Evolutionary conservation across 2,888 invertebrate genomes (phyloP), one percentile per base, ranked within the genome.

Genomic region (Drosophila affinis): DNA sequence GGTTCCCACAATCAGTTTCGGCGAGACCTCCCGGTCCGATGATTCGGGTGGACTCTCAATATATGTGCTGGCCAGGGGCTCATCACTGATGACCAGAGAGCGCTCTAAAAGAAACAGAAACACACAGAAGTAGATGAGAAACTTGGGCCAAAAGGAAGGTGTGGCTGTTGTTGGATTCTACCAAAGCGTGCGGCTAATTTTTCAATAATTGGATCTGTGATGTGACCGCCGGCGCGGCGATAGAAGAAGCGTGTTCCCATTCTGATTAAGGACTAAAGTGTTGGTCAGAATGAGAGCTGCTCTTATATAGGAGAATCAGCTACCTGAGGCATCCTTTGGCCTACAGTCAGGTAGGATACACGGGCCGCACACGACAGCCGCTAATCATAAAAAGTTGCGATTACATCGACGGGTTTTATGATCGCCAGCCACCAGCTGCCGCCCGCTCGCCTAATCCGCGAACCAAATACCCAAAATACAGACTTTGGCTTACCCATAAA

Each of bases 11-110:
- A 95, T 94, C 77, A 95, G 94, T 88, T 95, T 95, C 4, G 96
- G 96, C 1, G 95, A 95, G 12, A 95, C 94, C 91, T 96, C 96
- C 46, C 95, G 93, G 75, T 94, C 95, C 0, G 95, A 94, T 7
- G 94, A 94, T 57, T 91, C 91, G 32, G 82, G 83, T 74, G 94
- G 94, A 79, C 87, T 88, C 32, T 91, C 88, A 9, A 81, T 62
- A 32, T 78, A 86, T 62, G 74, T 79, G 57, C 49, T 78, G 21
- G 49, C 51, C 7, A 81, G 61, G 10, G 79, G 53, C 18, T 86
- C 87, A 71, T 91, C 89, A 14, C 70, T 79, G 21, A 92, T 89
- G 45, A 91, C 84, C 34, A 92, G 74, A 29, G 87, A 80, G 18
- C 89, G 89, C 62, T 91, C 92, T 92, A 75, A 4, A 71, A 77